phyloP scores from a whole-genome alignment of 2,797 vertebrate species.

The Phoebastria nigripes region DNA sequence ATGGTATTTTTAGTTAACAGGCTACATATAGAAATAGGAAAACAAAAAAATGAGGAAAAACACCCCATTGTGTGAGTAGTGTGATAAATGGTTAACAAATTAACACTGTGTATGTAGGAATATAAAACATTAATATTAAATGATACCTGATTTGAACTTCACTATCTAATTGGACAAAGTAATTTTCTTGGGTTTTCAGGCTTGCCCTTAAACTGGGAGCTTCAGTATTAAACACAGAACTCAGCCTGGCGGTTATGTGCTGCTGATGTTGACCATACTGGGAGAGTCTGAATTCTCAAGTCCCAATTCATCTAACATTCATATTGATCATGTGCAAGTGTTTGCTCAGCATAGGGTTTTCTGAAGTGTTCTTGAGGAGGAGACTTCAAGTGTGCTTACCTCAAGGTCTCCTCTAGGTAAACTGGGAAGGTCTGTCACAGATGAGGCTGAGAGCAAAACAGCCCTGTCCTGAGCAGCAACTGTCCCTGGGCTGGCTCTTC shows the following conservation, averaged over 20 bases:
- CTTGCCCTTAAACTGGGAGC: not conserved
- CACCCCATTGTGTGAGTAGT: rapidly evolving
- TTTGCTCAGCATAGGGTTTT: constrained; percentile 1
- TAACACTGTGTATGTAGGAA: not conserved
- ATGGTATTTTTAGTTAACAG: not conserved
- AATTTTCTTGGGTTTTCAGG: not conserved
- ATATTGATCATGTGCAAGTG: not conserved
- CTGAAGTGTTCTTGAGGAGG: constrained; percentile 19
- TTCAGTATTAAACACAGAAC: not conserved
- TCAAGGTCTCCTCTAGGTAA: constrained; percentile 17
- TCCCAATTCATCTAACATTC: not conserved
- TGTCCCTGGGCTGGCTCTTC: not conserved
- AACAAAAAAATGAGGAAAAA: not conserved
- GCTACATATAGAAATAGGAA: not conserved
- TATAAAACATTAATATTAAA: not conserved
- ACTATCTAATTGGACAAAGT: not conserved
- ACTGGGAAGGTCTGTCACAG: not conserved
- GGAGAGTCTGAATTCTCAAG: constrained; percentile 15
- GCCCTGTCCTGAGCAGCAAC: not conserved
- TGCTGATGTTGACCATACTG: not conserved
- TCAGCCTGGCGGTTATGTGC: not conserved
- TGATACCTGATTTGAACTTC: not conserved
- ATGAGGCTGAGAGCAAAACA: not conserved
- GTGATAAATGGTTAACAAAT: not conserved
- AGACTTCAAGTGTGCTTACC: constrained; percentile 19